phyloP scores from a whole-genome alignment of 2,888 invertebrate genomes.

The Lithophane socia region DNA sequence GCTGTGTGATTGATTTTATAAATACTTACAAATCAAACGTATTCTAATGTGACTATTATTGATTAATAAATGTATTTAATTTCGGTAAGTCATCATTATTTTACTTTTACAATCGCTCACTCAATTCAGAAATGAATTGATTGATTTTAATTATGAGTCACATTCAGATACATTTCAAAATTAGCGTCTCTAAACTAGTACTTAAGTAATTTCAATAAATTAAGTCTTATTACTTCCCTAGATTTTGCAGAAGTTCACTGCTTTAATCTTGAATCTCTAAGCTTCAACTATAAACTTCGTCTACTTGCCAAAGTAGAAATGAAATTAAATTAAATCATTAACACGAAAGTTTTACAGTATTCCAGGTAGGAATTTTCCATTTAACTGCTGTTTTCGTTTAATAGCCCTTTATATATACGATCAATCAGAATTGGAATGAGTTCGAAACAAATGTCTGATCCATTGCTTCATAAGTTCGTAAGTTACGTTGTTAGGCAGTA shows the following conservation, averaged over 20 bases:
- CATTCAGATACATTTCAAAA: neutral
- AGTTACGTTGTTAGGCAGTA: too few species aligned
- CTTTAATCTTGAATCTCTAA: neutral
- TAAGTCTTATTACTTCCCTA: neutral
- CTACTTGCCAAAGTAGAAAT: conserved; percentile 15
- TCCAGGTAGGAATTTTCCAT: neutral
- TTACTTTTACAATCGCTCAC: neutral
- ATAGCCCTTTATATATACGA: neutral
- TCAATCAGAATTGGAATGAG: too few species aligned
- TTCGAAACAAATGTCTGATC: too few species aligned
- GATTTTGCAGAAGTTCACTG: neutral
- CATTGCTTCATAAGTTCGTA: too few species aligned
- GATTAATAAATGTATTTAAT: neutral
- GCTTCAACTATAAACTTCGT: conserved; percentile 10
- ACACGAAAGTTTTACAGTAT: conserved; percentile 7
- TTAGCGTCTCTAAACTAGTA: neutral
- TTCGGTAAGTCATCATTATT: conserved; percentile 6
- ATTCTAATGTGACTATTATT: neutral
- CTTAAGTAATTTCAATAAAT: neutral
- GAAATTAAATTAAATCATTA: conserved; percentile 18
- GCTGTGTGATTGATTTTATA: neutral
- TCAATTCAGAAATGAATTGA: neutral
- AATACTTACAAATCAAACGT: neutral
- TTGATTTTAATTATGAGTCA: neutral
- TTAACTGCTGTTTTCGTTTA: neutral